Evolutionary conservation across 2,113 vertebrate species (phyloP).

Genomic region (Tinamus guttatus): DNA sequence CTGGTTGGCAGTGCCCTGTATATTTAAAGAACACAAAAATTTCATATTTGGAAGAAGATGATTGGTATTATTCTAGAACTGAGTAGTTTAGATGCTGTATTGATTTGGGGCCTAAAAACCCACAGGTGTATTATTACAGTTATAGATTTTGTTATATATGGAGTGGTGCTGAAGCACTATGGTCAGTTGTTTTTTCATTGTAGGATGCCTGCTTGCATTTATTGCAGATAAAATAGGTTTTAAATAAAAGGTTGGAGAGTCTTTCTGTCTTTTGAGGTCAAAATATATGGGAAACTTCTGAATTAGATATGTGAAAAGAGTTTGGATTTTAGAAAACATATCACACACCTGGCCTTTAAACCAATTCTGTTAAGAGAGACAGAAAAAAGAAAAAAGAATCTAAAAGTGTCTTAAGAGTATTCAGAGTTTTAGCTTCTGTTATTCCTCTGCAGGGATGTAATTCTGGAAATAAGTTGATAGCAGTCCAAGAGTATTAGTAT

Average conservation of each 20-base stretch:
- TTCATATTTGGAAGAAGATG: not conserved
- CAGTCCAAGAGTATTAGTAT: not conserved
- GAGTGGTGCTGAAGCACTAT: constrained; percentile 24
- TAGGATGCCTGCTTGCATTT: constrained; percentile 11
- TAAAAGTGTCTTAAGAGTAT: not conserved
- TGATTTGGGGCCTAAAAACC: not conserved
- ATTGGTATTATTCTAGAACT: not conserved
- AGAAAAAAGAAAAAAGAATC: not conserved
- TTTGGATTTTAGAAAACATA: not conserved
- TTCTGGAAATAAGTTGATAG: not conserved
- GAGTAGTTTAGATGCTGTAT: not conserved
- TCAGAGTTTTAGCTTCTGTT: not conserved
- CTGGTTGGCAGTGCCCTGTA: not conserved
- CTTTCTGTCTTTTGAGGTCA: constrained; percentile 1
- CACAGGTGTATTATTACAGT: constrained; percentile 31
- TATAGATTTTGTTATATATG: not conserved
- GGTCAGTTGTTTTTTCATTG: constrained; percentile 50
- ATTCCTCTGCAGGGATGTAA: not conserved
- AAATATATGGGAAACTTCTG: constrained; percentile 3
- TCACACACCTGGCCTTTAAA: not conserved
- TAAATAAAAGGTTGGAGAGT: not conserved
- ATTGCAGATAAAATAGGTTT: constrained; percentile 8
- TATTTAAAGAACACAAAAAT: not conserved
- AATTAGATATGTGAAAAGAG: not conserved
- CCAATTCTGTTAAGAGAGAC: not conserved